Percentiles rank a stretch among this genome's conserved stretches.
phyloP scores from a whole-genome alignment of 2,888 invertebrate genomes.

The Cylindroiulus punctatus region DNA sequence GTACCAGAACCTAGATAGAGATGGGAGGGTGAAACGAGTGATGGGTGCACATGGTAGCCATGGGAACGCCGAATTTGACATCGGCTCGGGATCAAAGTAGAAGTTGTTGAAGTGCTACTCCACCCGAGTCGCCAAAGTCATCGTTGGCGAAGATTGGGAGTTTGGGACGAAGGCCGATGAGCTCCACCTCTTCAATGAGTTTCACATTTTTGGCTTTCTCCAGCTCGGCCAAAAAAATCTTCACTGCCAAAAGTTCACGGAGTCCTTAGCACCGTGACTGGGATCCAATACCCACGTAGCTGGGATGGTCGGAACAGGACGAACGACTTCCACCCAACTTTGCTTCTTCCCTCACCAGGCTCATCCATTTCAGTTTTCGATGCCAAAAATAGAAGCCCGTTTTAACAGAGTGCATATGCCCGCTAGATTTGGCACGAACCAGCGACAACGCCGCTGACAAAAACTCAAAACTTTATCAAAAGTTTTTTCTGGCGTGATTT shows the following conservation, averaged over 20 bases:
- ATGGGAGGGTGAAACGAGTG: slow-evolving; percentile 41
- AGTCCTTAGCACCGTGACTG: neutral
- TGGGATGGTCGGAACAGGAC: neutral
- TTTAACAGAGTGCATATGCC: slow-evolving; percentile 30
- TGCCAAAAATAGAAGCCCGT: slow-evolving; percentile 47
- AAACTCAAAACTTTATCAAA: neutral
- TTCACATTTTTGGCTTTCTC: neutral
- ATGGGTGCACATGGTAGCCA: slow-evolving; percentile 50
- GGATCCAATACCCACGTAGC: neutral
- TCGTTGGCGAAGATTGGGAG: neutral
- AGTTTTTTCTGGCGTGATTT: neutral
- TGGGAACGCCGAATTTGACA: slow-evolving; percentile 49
- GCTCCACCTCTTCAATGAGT: neutral
- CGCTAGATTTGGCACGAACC: slow-evolving; percentile 31
- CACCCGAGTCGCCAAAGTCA: neutral
- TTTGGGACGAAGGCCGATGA: neutral
- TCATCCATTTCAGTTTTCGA: slow-evolving; percentile 30
- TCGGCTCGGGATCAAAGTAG: neutral
- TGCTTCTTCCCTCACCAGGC: slow-evolving; percentile 14
- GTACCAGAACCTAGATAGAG: slow-evolving; percentile 27
- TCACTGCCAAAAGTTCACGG: neutral
- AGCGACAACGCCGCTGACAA: slow-evolving; percentile 20
- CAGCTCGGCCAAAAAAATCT: neutral
- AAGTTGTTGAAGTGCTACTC: slow-evolving; percentile 19
- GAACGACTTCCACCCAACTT: neutral